Conservation (phyloP, 2,113 vertebrate species). For the Balaeniceps rex region DNA sequence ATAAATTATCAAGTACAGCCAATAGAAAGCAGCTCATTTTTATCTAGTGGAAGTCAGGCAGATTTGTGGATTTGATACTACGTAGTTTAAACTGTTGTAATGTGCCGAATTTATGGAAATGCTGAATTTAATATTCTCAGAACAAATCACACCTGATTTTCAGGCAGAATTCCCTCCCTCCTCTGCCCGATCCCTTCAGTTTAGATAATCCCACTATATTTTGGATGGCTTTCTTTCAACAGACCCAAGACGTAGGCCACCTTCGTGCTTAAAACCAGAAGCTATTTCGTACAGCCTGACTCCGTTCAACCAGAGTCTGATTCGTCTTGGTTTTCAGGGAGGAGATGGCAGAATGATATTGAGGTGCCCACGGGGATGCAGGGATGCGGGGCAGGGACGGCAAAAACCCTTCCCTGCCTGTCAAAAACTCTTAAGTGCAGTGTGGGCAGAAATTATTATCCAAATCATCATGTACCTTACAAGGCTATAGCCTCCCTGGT, state of each 20-base stretch:
- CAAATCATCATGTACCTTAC: not conserved
- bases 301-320: not conserved
- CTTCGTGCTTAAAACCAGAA: not conserved
- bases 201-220: not conserved
- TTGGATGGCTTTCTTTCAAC: not conserved
- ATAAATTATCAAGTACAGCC: not conserved
- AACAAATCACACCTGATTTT: constrained; percentile 10
- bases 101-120: constrained; percentile 8
- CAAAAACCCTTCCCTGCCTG: not conserved
- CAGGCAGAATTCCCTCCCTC: not conserved
- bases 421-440: not conserved
- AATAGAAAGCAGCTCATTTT: constrained; percentile 9
- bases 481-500: not conserved
- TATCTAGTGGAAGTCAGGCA: not conserved
- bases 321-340: not conserved
- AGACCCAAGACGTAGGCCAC: rapidly evolving
- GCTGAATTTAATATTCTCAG: constrained; percentile 16
- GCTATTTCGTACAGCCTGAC: not conserved
- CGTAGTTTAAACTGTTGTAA: not conserved
- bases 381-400: not conserved
- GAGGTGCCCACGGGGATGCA: not conserved
- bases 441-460: not conserved
- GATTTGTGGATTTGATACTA: not conserved
- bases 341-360: not conserved
- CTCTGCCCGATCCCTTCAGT: not conserved